Evolutionary conservation across 2,888 invertebrate species (phyloP).

Genomic region (Brachynemurus nebulosus): DNA sequence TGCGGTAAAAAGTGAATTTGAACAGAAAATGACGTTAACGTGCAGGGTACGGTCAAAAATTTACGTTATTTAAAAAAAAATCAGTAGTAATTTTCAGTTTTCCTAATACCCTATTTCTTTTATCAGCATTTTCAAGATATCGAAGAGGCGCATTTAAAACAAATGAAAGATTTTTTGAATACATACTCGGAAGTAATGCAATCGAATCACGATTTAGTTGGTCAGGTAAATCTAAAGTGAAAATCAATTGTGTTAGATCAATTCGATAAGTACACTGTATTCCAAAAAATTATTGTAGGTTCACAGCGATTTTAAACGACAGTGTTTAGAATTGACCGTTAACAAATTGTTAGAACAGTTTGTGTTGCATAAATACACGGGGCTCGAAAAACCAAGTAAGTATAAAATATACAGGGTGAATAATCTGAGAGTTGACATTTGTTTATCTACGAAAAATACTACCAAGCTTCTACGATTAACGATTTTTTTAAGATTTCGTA

Average conservation of each 20-base stretch:
- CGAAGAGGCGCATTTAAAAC: slow-evolving; percentile 81
- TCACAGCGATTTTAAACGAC: slow-evolving; percentile 85
- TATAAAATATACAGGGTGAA: too few species aligned
- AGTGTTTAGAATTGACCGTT: slow-evolving; percentile 82
- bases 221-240: slow-evolving; percentile 41
- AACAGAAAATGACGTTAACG: slow-evolving; percentile 86
- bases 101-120: too few species aligned
- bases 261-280: too few species aligned
- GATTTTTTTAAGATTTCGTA: too few species aligned
- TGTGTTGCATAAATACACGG: slow-evolving; percentile 83
- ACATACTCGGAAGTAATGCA: slow-evolving; percentile 78
- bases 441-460: too few species aligned
- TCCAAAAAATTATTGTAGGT: slow-evolving; percentile 38
- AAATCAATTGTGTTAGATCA: too few species aligned
- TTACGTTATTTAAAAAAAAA: neutral
- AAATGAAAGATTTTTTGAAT: slow-evolving; percentile 91
- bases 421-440: too few species aligned
- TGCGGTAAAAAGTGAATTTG: slow-evolving; percentile 82
- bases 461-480: too few species aligned
- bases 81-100: too few species aligned
- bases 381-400: slow-evolving; percentile 82
- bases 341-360: slow-evolving; percentile 87
- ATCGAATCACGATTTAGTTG: slow-evolving; percentile 80
- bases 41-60: slow-evolving; percentile 47
- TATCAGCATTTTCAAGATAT: slow-evolving; percentile 80